A percentile compares a stretch with the other conserved stretches of the same genome.
phyloP scores from a whole-genome alignment of 2,888 invertebrate genomes.

The Xestia xanthographa region DNA sequence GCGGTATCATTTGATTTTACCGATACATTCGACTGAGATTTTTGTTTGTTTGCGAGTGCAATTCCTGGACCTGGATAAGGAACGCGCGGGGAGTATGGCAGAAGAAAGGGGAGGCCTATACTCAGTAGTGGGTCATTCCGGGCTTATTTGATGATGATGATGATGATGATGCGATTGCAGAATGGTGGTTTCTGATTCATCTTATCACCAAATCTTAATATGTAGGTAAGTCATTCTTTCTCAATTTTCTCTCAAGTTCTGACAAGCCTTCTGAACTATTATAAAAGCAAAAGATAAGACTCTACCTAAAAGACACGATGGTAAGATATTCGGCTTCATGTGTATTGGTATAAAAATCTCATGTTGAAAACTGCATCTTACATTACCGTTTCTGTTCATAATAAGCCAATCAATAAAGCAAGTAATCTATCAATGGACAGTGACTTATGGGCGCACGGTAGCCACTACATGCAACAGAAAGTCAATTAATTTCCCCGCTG shows the following conservation, averaged over 20 bases:
- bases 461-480: constrained; percentile 20
- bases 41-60: no score
- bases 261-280: neutral
- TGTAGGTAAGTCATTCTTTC: neutral
- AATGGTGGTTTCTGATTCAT: neutral
- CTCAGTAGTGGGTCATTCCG: no score
- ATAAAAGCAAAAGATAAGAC: neutral
- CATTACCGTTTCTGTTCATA: constrained; percentile 10
- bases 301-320: neutral
- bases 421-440: constrained; percentile 48
- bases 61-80: no score
- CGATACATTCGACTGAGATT: neutral
- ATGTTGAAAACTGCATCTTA: constrained; percentile 6
- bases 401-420: constrained; percentile 34
- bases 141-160: no score
- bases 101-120: no score
- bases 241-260: no score
- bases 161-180: no score
- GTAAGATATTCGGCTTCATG: no score
- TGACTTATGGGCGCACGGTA: constrained; percentile 33
- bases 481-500: constrained; percentile 22
- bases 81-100: no score
- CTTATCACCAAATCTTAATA: neutral
- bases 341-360: neutral
- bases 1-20: neutral